Evolutionary conservation across 2,797 vertebrate genomes (phyloP), one percentile per base, ranked within the genome.

Genomic region (Momotus momota): DNA sequence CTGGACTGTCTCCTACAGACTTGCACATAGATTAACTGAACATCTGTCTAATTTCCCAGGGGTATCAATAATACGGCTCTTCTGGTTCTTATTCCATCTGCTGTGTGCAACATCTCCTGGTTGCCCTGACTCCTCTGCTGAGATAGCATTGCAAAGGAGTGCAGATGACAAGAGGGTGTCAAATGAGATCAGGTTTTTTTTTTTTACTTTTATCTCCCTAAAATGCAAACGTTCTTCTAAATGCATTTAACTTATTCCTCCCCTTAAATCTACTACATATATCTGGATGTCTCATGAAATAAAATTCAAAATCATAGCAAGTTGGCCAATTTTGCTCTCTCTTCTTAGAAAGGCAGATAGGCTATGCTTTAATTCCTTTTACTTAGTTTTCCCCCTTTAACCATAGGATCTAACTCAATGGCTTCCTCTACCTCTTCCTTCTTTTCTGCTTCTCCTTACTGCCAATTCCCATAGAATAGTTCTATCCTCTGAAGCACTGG

Each of bases 161-260:
- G 9, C 33, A 40, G 57, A 29, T 65, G 26, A 61, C 0, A 0
- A 12, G 78, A 35, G 29, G 6, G 19, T 5, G n/a, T 78, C 40
- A 66, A 48, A 55, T 26, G 35, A 35, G 35, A 35, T 35, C 35
- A 35, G 7, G 21, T 33, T 46, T 62, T 40, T 43, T 43, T 43
- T 43, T 43, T 43, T 51, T 8, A 40, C 60, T 3, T 16, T 27
- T 51, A 51, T 40, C 5, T 7, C 14, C 23, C 25, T 14, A 2
- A 62, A 84, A 74, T 0, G 1, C 27, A 73, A 12, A 27, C 3
- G 7, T 17, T 72, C 33, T 74, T 84, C 10, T 10, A 69, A 48
- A 33, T 20, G 43, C 2, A 21, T 71, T 38, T 43, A 48, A 31
- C 31, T 64, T 46, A 27, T 14, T 78, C 21, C 23, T 80, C 13